Evolutionary conservation across 2,113 vertebrate genomes (phyloP), one percentile per base, ranked within the genome.

Genomic region (Collichthys lucidus): DNA sequence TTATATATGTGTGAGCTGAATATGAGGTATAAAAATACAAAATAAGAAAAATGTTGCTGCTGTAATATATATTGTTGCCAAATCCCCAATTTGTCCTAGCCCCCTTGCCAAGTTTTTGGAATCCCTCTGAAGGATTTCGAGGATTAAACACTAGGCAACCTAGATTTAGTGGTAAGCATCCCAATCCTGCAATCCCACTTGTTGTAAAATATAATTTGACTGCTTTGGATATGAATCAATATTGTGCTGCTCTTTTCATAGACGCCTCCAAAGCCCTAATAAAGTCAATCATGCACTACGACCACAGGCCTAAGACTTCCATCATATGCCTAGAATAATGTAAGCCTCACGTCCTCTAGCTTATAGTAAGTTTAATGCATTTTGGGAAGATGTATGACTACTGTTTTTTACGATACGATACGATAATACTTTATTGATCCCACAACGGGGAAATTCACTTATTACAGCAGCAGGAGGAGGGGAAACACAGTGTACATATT

Each of bases 141-240:
- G 74, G 77, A 86, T 84, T 85, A 82, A 71, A 82, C 2, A 29
- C 44, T 69, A 64, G 79, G 61, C 64, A 83, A 79, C 77, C 70
- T 77, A 70, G 73, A 88, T 85, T 83, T 77, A 77, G 67, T 81
- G 47, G 59, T 79, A 63, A 85, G 40, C 63, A 73, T 83, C 59
- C 14, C 44, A 80, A 76, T 80, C 73, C 65, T 80, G 56, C 69
- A 80, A 82, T 62, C 60, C 76, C 53, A 42, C 42, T 80, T 31
- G 61, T 69, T 56, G n/a, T 60, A 79, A 76, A 88, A 60, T 57
- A 71, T 77, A 78, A 55, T 77, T 26, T 22, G 40, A 75, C 60
- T 46, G 60, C 56, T 88, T 65, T 24, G 60, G 35, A 69, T 31
- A 53, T 26, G 50, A 14, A 86, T 74, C n/a, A 50, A n/a, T 40